Percentiles rank a stretch among this genome's conserved stretches.
Conservation (phyloP, 1,140 invertebrate species). For the Caerostris extrusa region DNA sequence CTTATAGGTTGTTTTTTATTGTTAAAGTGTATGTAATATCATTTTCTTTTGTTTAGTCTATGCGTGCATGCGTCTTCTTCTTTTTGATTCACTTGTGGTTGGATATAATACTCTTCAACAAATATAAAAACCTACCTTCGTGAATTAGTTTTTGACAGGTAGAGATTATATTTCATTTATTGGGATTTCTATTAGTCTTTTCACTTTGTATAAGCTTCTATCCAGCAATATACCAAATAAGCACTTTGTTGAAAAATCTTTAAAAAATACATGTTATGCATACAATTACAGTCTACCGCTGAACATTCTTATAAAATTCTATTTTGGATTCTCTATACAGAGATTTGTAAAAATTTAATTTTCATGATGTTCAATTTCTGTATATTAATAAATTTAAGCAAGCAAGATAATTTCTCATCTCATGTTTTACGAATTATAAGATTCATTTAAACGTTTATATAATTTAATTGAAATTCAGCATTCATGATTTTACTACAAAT, state of each 20-base stretch:
- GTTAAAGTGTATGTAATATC: too few relatives aligned
- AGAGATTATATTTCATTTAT: not conserved
- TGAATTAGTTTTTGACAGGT: conserved; percentile 46
- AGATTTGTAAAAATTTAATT: not conserved
- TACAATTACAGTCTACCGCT: not conserved
- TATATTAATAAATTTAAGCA: too few relatives aligned
- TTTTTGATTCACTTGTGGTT: conserved; percentile 89
- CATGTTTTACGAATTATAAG: too few relatives aligned
- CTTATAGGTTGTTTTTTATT: too few relatives aligned
- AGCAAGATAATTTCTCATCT: too few relatives aligned
- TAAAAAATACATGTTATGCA: not conserved
- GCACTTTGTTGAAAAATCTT: too few relatives aligned
- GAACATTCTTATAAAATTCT: not conserved
- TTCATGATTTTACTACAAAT: too few relatives aligned
- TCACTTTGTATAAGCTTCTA: not conserved
- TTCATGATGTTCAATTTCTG: not conserved
- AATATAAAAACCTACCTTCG: conserved; percentile 18
- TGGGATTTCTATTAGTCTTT: not conserved
- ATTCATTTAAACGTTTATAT: too few relatives aligned
- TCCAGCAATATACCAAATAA: not conserved
- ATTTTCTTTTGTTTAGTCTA: conserved; percentile 78
- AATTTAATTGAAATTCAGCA: too few relatives aligned
- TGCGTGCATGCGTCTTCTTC: conserved; percentile 80
- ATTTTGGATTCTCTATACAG: not conserved
- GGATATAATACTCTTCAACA: conserved; percentile 84